These are phyloP conservation scores for Taurulus bubalis DNA, from an alignment of 2,113 vertebrate species.

Conservation along the genomic window DNA sequence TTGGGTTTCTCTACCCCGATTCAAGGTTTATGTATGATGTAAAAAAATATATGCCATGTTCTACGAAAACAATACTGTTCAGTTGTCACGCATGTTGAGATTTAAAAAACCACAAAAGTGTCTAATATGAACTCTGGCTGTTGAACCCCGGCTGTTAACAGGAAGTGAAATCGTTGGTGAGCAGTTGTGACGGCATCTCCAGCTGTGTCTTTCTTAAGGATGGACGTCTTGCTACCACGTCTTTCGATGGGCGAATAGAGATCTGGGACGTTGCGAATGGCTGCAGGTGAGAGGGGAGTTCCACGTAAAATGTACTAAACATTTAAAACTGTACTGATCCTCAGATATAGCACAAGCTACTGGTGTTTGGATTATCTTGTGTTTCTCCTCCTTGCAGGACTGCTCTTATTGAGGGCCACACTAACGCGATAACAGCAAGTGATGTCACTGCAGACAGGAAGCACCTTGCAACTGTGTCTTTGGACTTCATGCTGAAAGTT, in stretches of 20 bases:
- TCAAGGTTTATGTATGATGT: neutral
- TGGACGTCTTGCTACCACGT: slow-evolving; percentile 81
- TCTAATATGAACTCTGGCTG: slow-evolving; percentile 2
- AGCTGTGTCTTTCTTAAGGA: slow-evolving; percentile 85
- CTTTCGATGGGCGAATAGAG: slow-evolving; percentile 87
- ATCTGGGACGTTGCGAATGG: slow-evolving; percentile 86
- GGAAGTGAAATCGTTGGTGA: slow-evolving; percentile 87
- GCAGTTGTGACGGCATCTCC: slow-evolving; percentile 87
- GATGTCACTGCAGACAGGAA: slow-evolving; percentile 83
- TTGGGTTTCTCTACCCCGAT: neutral
- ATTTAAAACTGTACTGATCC: too few species aligned
- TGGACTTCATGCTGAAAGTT: slow-evolving; percentile 89
- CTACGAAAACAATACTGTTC: neutral
- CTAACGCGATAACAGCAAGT: slow-evolving; percentile 84
- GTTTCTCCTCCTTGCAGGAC: slow-evolving; percentile 74
- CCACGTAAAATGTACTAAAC: neutral
- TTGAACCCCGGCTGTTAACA: slow-evolving; percentile 65
- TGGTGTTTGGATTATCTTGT: neutral
- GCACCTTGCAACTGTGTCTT: slow-evolving; percentile 86
- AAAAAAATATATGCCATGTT: neutral
- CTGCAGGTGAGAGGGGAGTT: slow-evolving; percentile 80
- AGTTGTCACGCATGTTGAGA: neutral
- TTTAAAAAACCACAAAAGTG: neutral
- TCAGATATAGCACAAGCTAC: neutral
- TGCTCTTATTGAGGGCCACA: slow-evolving; percentile 83